Base-by-base conservation (phyloP, 2,113 vertebrate genomes). In the Shinisaurus crocodilurus region DNA sequence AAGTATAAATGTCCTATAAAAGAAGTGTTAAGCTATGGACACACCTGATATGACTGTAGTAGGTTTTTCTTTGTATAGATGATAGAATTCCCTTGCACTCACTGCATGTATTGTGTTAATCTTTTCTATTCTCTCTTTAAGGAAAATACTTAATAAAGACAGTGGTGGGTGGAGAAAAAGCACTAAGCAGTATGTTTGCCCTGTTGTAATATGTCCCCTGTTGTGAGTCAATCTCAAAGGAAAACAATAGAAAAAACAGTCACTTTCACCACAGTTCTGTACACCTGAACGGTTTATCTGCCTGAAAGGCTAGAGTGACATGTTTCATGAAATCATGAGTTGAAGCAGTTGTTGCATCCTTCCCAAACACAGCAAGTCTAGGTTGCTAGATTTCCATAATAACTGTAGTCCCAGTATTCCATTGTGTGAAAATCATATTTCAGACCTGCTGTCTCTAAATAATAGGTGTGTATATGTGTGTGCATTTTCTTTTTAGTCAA, bases 211-310 rank as follows among this genome's bases (percentile, higher is more conserved):
- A 32, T 65, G 16, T 45, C 85, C 85, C 93, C 91, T 90, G 84
- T 90, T 96, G 94, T 85, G 92, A 89, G 70, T 93, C 94, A 89
- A 93, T 94, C 92, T 95, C 93, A 94, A 89, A 90, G 83, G 54
- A 91, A 95, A 70, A 37, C 82, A 69, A 82, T 43, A 90, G 91
- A 89, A 95, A 89, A 95, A 37, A 90, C 86, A 37, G 90, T 82
- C 43, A 34, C 32, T 84, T 65, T 13, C 10, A 79, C 57, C 29
- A 5, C 7, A 9, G 20, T 25, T 63, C 69, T 72, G 57, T 23
- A 86, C 84, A 45, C 87, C 13, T 93, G 82, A 43, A 89, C 65
- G 23, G 23, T 40, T 48, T n/a, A 60, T 72, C 40, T 65, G 79
- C 70, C 70, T 48, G 67, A 43, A 82, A 89, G 5, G 83, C 29